phyloP scores from a whole-genome alignment of 1,140 invertebrate species.

The Oncopeltus fasciatus region DNA sequence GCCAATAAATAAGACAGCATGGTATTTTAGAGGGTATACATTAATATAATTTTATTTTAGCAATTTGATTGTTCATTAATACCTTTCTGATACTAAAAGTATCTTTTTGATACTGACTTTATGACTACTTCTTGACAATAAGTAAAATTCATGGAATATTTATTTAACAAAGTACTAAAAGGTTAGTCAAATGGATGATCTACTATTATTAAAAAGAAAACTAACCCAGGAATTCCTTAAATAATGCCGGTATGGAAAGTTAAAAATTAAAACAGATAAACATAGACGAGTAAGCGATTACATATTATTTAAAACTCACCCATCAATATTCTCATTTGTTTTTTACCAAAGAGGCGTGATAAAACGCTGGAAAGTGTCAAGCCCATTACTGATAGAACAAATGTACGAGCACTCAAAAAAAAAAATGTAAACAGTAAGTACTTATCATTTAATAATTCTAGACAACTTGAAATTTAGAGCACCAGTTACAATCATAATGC shows the following conservation, averaged over 20 bases:
- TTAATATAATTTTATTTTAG: too few species aligned
- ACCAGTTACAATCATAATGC: background rate
- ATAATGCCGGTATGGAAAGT: background rate
- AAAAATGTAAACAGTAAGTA: background rate
- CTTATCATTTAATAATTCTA: background rate
- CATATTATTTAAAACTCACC: slow-evolving; percentile 26
- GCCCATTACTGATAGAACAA: slow-evolving; percentile 51
- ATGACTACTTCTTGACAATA: slow-evolving; percentile 38
- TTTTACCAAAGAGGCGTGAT: slow-evolving; percentile 90
- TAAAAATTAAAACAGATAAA: background rate
- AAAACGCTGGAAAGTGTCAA: slow-evolving; percentile 87
- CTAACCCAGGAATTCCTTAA: background rate
- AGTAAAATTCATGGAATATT: background rate
- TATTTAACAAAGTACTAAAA: background rate
- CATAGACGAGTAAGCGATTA: background rate
- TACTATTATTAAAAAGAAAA: background rate
- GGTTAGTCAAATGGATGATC: background rate
- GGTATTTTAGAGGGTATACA: too few species aligned
- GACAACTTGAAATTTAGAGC: background rate
- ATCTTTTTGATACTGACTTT: too few species aligned
- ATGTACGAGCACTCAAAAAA: background rate
- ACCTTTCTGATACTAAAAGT: too few species aligned
- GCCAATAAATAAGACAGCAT: too few species aligned
- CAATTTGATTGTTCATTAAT: too few species aligned
- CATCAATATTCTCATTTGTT: slow-evolving; percentile 97